phyloP scores from a whole-genome alignment of 2,888 invertebrate genomes.

The Drosophila ezoana region DNA sequence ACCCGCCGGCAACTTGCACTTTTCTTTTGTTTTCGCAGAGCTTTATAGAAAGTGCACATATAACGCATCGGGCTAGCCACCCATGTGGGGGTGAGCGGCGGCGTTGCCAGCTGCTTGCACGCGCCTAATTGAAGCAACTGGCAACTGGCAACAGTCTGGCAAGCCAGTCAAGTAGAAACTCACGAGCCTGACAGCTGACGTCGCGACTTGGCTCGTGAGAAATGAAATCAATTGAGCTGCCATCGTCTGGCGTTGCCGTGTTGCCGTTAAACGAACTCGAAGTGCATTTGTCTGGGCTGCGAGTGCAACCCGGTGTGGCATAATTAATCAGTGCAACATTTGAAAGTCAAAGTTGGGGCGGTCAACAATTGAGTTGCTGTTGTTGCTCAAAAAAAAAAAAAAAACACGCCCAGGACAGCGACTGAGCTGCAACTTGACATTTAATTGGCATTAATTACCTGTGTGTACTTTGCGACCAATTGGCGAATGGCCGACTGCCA shows the following conservation, averaged over 20 bases:
- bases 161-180: constrained; percentile 44
- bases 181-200: constrained; percentile 55
- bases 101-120: constrained; percentile 34
- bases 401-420: constrained; percentile 48
- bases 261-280: constrained; percentile 37
- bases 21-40: constrained; percentile 60
- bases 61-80: constrained; percentile 29
- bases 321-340: constrained; percentile 64
- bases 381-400: constrained; percentile 1
- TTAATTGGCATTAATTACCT: constrained; percentile 78
- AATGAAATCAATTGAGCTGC: constrained; percentile 74
- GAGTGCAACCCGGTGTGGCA: constrained; percentile 25
- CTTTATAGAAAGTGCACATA: constrained; percentile 47
- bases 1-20: constrained; percentile 62
- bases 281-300: constrained; percentile 26
- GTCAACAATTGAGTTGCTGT: constrained; percentile 60
- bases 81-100: constrained; percentile 30
- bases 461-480: constrained; percentile 45
- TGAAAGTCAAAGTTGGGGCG: constrained; percentile 68
- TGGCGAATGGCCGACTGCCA: constrained; percentile 7
- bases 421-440: constrained; percentile 64
- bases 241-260: constrained; percentile 21
- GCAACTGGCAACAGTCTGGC: constrained; percentile 26
- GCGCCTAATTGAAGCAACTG: constrained; percentile 47
- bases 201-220: constrained; percentile 60